Percentiles rank a stretch among this genome's conserved stretches.
These are phyloP conservation scores for Lochmaea crataegi DNA, from an alignment of 2,888 invertebrate genomes.

Conservation along the genomic window DNA sequence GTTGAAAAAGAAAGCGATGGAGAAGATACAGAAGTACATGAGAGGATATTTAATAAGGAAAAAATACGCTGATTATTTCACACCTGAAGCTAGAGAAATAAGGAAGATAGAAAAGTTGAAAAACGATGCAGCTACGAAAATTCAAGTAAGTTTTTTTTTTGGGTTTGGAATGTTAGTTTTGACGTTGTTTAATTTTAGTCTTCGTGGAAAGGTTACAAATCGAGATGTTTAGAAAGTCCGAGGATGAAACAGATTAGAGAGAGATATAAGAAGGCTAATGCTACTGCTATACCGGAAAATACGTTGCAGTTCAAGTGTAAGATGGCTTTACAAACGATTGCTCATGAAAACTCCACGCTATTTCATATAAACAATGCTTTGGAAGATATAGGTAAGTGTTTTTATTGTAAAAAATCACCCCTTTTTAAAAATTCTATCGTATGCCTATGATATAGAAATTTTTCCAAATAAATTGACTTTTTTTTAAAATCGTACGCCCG, in stretches of 20 bases:
- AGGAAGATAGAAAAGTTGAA: conserved; percentile 63
- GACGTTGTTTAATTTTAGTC: conserved; percentile 51
- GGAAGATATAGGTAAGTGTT: conserved; percentile 62
- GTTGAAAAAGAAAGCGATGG: conserved; percentile 39
- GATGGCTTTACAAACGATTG: conserved; percentile 58
- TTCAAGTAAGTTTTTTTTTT: conserved; percentile 68
- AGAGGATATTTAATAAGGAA: conserved; percentile 52
- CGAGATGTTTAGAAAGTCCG: conserved; percentile 53
- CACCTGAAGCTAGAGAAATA: conserved; percentile 57
- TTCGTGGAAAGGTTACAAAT: conserved; percentile 64
- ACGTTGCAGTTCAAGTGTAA: conserved; percentile 61
- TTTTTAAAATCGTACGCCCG: neutral
- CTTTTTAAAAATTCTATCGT: neutral
- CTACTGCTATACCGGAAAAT: conserved; percentile 55
- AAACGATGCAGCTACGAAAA: conserved; percentile 70
- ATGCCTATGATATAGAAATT: too few species aligned
- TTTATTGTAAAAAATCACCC: neutral
- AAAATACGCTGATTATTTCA: conserved; percentile 52
- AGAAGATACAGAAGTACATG: conserved; percentile 61
- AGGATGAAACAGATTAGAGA: conserved; percentile 56
- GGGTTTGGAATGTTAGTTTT: neutral
- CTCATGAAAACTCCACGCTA: conserved; percentile 55
- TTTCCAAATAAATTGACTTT: too few species aligned
- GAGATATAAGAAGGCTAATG: conserved; percentile 58
- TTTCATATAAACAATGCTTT: conserved; percentile 62